Percentiles rank a stretch among this genome's conserved stretches.
These are phyloP conservation scores for Achlya flavicornis DNA, from an alignment of 2,888 invertebrate genomes.

Conservation along the genomic window DNA sequence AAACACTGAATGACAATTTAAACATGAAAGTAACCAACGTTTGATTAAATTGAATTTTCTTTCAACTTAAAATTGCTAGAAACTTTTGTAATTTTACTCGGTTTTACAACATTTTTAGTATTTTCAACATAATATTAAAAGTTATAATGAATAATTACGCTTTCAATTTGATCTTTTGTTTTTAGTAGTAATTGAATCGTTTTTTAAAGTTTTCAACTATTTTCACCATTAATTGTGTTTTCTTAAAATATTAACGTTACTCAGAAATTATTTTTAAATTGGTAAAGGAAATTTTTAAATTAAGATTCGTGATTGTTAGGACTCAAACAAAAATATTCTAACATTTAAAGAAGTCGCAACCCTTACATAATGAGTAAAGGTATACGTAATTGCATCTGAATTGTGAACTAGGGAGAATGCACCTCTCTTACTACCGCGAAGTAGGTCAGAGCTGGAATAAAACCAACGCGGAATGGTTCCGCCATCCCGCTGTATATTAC, in stretches of 20 bases:
- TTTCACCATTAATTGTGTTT: too few species aligned
- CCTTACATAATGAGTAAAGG: conserved; percentile 22
- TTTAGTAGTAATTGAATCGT: not conserved
- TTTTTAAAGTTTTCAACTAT: not conserved
- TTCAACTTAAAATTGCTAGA: not conserved
- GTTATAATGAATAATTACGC: not conserved
- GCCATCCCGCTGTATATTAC: conserved; percentile 38
- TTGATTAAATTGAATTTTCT: not conserved
- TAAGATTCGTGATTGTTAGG: too few species aligned
- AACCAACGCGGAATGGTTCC: conserved; percentile 28
- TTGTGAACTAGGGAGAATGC: conserved; percentile 40
- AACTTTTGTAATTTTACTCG: not conserved
- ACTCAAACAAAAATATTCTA: too few species aligned
- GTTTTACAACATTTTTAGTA: not conserved
- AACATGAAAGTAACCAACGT: not conserved
- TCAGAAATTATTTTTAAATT: too few species aligned
- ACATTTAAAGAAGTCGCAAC: not conserved
- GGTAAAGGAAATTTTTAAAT: too few species aligned
- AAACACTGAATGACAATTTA: not conserved
- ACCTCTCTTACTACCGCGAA: conserved; percentile 44
- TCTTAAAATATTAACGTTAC: too few species aligned
- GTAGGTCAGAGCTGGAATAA: conserved; percentile 48
- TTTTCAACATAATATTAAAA: not conserved
- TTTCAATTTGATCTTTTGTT: not conserved
- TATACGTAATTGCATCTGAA: conserved; percentile 40